phyloP scores from a whole-genome alignment of 2,113 vertebrate genomes.

The Sceloporus undulatus region DNA sequence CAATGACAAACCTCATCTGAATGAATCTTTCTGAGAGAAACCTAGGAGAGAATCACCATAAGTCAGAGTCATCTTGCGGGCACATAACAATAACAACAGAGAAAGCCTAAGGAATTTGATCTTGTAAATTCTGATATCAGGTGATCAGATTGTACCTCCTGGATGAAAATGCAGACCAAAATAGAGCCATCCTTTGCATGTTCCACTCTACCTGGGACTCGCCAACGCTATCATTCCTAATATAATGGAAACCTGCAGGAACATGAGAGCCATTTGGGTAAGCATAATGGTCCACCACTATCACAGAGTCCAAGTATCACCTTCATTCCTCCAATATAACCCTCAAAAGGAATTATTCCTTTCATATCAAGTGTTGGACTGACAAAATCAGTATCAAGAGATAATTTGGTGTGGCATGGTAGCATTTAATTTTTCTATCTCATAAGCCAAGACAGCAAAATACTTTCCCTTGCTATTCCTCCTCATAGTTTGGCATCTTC shows the following conservation, averaged over 20 bases:
- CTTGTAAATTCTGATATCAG: not conserved
- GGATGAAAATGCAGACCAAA: not conserved
- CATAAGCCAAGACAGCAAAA: conserved; percentile 48
- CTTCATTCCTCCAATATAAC: not conserved
- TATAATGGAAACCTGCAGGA: not conserved
- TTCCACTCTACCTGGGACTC: not conserved
- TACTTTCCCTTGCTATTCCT: not conserved
- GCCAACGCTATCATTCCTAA: not conserved
- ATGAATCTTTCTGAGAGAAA: no score
- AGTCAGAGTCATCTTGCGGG: no score
- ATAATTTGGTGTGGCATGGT: conserved; percentile 42
- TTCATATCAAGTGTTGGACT: conserved; percentile 60
- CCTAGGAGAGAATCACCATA: no score
- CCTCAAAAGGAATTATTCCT: conserved; percentile 43
- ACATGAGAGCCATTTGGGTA: not conserved
- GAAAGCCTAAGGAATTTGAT: not conserved
- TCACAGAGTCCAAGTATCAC: not conserved
- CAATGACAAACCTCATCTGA: no score
- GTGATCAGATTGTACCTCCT: not conserved
- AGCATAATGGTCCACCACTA: not conserved
- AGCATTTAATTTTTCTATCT: conserved; percentile 62
- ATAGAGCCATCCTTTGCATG: not conserved
- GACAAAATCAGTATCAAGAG: conserved; percentile 61
- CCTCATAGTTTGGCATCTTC: conserved; percentile 22
- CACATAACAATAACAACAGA: no score